These are phyloP conservation scores for Xanthorhoe spadicearia DNA, from an alignment of 2,888 invertebrate genomes.

Conservation along the genomic window DNA sequence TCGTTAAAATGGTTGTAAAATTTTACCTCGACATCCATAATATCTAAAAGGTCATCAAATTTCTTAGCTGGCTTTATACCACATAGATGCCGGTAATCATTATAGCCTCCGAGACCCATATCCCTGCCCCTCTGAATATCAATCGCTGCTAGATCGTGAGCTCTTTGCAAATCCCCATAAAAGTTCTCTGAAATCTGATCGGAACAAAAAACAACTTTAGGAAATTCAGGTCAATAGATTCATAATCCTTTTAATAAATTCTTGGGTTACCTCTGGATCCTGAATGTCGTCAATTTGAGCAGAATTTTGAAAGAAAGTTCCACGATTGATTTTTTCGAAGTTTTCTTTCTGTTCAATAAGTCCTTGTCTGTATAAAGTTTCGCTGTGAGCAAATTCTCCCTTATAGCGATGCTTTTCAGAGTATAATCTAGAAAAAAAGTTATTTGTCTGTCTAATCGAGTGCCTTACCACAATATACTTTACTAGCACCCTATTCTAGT, in stretches of 20 bases:
- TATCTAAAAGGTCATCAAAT: conserved; percentile 65
- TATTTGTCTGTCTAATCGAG: neutral
- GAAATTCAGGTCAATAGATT: conserved; percentile 24
- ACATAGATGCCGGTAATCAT: conserved; percentile 66
- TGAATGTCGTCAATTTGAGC: conserved; percentile 65
- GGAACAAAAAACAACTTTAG: conserved; percentile 24
- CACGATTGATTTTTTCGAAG: conserved; percentile 69
- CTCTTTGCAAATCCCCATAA: conserved; percentile 60
- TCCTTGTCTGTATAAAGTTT: conserved; percentile 62
- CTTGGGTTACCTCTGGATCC: conserved; percentile 64
- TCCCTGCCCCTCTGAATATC: conserved; percentile 72
- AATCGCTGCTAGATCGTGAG: conserved; percentile 60
- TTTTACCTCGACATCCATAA: conserved; percentile 67
- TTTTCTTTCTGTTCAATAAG: conserved; percentile 61
- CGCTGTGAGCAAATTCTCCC: conserved; percentile 62
- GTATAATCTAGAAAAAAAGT: conserved; percentile 56
- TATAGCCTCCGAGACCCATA: conserved; percentile 67
- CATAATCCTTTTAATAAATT: conserved; percentile 32
- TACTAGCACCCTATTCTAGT: no score
- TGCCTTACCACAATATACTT: no score
- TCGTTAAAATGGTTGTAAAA: conserved; percentile 15
- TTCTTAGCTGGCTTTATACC: conserved; percentile 60
- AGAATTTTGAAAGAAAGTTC: conserved; percentile 66
- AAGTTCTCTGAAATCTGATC: conserved; percentile 65
- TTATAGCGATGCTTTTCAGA: conserved; percentile 61